These are phyloP conservation scores for Micropoecilia bifurca DNA, from an alignment of 2,797 vertebrate genomes.

Conservation along the genomic window DNA sequence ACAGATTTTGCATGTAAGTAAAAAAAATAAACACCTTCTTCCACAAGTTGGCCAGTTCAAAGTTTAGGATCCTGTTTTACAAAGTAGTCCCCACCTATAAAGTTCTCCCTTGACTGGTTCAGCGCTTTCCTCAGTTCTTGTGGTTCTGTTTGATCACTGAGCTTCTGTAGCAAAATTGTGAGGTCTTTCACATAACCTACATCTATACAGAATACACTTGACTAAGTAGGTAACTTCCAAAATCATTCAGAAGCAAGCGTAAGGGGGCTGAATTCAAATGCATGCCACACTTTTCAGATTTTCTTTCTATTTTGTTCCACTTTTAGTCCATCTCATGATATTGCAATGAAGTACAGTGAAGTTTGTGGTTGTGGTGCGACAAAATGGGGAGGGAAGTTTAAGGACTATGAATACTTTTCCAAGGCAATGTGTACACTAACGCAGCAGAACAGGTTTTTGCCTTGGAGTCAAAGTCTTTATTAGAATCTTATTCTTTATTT, in stretches of 20 bases:
- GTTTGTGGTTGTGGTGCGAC: background rate
- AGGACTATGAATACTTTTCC: background rate
- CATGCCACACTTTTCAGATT: background rate
- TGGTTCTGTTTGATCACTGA: background rate
- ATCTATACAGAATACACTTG: background rate
- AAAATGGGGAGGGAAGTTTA: background rate
- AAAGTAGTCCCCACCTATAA: background rate
- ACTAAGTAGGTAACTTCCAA: background rate
- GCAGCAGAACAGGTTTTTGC: constrained; percentile 52
- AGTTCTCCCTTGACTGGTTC: background rate
- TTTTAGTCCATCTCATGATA: background rate
- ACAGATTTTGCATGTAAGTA: background rate
- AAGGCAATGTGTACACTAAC: background rate
- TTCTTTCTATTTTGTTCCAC: background rate
- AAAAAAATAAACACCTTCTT: background rate
- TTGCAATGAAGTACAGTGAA: background rate
- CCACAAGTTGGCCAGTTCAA: background rate
- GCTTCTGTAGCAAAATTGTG: background rate
- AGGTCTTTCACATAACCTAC: background rate
- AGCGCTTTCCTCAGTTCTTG: background rate
- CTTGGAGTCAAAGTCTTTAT: constrained; percentile 64
- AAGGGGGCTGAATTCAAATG: background rate
- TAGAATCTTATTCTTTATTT: constrained; percentile 67
- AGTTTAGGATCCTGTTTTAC: background rate
- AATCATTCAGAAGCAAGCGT: background rate